Evolutionary conservation across 2,888 invertebrate species (phyloP), one percentile per base, ranked within the genome.

Genomic region (Pilophorus perplexus): DNA sequence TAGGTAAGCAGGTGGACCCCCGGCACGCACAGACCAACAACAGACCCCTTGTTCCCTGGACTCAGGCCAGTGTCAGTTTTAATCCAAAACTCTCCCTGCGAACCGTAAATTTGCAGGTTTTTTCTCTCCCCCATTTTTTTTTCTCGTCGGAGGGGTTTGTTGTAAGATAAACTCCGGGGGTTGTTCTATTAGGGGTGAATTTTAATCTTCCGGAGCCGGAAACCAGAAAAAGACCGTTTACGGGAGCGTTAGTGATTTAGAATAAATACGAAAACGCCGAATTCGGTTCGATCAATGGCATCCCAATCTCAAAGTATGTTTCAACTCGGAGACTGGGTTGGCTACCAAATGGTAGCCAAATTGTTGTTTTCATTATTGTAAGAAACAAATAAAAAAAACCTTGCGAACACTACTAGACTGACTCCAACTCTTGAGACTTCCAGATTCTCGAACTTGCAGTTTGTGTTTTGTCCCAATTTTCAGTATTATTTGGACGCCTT

Each of bases 121-220:
- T 55, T 55, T 55, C 14, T 23, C n/a, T 57, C n/a, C 42, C 27
- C 8, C 59, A 18, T 52, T 55, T 38, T 59, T 59, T 59, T 14
- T 42, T 42, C 20, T 8, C n/a, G n/a, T n/a, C n/a, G n/a, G n/a
- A n/a, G n/a, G n/a, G n/a, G n/a, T n/a, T n/a, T n/a, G n/a, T n/a
- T 12, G 18, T 20, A 22, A 59, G 59, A 59, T 59, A 59, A 59
- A 20, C 59, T 42, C 42, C 18, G 59, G 40, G 40, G 59, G 40
- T 25, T 42, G n/a, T 10, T 25, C 40, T 59, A 27, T 40, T 42
- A 59, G 59, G 59, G 59, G 59, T 59, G 59, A 42, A 59, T 59
- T 59, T 59, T 42, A 59, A 59, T 59, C 42, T 59, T 27, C 52
- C 28, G n/a, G 18, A 8, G 16, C 52, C 10, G 16, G 16, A 1